phyloP scores from a whole-genome alignment of 2,888 invertebrate genomes.

The Eucera pruinosa region DNA sequence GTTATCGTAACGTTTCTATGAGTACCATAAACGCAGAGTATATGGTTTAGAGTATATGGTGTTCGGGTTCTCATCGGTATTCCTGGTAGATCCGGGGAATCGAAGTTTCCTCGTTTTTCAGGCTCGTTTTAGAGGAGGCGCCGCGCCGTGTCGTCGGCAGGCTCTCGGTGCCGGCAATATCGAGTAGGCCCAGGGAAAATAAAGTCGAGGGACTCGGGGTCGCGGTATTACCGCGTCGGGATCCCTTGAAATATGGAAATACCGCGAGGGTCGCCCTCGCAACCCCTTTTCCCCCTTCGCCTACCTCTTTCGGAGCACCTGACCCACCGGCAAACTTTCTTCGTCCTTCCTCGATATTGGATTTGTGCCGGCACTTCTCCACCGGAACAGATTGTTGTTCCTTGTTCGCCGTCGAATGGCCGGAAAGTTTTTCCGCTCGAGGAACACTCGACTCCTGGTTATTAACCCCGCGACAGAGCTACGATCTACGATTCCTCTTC shows the following conservation, averaged over 20 bases:
- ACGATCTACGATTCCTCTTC: not conserved
- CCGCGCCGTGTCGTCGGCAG: conserved; percentile 44
- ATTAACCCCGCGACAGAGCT: not conserved
- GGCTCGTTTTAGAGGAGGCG: conserved; percentile 26
- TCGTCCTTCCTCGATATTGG: conserved; percentile 58
- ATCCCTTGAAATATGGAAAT: conserved; percentile 68
- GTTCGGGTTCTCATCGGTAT: conserved; percentile 18
- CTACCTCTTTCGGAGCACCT: conserved; percentile 28
- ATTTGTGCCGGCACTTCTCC: conserved; percentile 38
- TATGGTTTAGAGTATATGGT: too few relatives aligned
- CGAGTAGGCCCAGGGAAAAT: conserved; percentile 50
- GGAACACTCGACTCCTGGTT: not conserved
- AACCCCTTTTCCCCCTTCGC: not conserved
- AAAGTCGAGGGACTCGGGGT: conserved; percentile 46
- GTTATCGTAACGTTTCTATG: too few relatives aligned
- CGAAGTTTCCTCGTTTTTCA: conserved; percentile 55
- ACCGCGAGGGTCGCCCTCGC: conserved; percentile 7
- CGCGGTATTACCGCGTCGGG: conserved; percentile 55
- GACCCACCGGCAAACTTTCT: conserved; percentile 54
- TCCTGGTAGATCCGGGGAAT: conserved; percentile 22
- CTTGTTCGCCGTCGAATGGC: conserved; percentile 8
- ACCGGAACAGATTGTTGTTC: conserved; percentile 42
- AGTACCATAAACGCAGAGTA: too few relatives aligned
- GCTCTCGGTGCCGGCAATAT: conserved; percentile 39
- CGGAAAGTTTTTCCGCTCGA: conserved; percentile 18